Evolutionary conservation across 2,888 invertebrate genomes (phyloP).

Genomic region (Ornithoptera alexandrae): DNA sequence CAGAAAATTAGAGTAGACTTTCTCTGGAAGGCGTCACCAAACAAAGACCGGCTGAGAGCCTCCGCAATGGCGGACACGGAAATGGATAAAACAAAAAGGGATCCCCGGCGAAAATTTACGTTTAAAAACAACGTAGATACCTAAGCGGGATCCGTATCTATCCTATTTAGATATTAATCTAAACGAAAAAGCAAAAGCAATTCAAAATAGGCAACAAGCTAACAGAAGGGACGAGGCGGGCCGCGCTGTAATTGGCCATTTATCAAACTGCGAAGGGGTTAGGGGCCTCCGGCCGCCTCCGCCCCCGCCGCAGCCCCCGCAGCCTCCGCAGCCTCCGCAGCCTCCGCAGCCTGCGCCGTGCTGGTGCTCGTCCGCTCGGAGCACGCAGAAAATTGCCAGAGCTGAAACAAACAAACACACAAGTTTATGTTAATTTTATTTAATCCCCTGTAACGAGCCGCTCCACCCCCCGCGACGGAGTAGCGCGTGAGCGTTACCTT

Average conservation of each 20-base stretch:
- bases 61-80: conserved; percentile 64
- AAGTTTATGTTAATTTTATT: conserved; percentile 37
- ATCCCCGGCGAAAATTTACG: conserved; percentile 67
- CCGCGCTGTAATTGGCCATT: conserved; percentile 79
- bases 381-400: conserved; percentile 42
- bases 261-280: conserved; percentile 81
- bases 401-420: conserved; percentile 47
- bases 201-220: conserved; percentile 81
- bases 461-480: neutral
- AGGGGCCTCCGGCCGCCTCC: conserved; percentile 67
- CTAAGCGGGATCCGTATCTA: conserved; percentile 78
- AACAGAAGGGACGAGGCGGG: conserved; percentile 77
- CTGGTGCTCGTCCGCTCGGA: conserved; percentile 51
- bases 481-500: too few species aligned
- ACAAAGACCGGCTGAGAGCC: conserved; percentile 56
- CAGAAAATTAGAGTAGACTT: neutral
- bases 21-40: conserved; percentile 31
- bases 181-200: conserved; percentile 80
- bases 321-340: too few species aligned
- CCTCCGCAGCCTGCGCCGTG: too few species aligned
- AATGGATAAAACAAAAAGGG: conserved; percentile 58
- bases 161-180: conserved; percentile 81
- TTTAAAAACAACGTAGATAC: conserved; percentile 80
- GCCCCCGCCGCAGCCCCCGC: conserved; percentile 37
- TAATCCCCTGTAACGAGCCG: conserved; percentile 1